Evolutionary conservation across 2,888 invertebrate species (phyloP).

Genomic region (Nasonia oneida): DNA sequence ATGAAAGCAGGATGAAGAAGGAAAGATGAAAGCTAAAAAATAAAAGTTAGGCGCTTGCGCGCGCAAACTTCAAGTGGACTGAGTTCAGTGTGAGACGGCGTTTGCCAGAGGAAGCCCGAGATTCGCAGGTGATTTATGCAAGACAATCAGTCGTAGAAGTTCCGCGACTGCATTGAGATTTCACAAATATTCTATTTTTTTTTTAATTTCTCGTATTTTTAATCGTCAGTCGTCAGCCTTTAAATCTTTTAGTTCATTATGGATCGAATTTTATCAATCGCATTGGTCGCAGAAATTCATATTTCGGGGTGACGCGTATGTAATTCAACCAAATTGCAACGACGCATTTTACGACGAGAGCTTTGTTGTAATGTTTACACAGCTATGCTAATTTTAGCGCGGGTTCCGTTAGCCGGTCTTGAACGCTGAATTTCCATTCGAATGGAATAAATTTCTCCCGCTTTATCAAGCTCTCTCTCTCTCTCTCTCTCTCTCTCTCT

Average conservation of each 20-base stretch:
- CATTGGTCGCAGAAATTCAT: neutral
- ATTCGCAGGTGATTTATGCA: neutral
- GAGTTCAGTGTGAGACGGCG: neutral
- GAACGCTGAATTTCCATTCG: neutral
- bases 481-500: neutral
- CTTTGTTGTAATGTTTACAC: neutral
- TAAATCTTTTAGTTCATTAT: no score
- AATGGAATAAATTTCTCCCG: no score
- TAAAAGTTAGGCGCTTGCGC: neutral
- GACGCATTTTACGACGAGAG: neutral
- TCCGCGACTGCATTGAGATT: neutral
- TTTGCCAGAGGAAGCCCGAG: neutral
- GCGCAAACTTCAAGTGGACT: neutral
- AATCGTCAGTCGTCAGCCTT: no score
- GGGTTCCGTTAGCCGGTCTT: neutral
- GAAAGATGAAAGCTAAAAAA: neutral
- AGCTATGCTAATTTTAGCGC: neutral
- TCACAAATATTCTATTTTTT: no score
- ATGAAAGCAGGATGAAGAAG: no score
- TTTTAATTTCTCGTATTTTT: no score
- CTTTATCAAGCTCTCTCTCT: no score
- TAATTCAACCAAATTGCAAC: neutral
- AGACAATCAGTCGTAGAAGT: neutral
- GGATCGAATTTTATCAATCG: neutral
- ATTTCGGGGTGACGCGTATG: no score